These are phyloP conservation scores for Myrmophylax atrothorax DNA, from an alignment of 2,113 vertebrate species.

Conservation along the genomic window DNA sequence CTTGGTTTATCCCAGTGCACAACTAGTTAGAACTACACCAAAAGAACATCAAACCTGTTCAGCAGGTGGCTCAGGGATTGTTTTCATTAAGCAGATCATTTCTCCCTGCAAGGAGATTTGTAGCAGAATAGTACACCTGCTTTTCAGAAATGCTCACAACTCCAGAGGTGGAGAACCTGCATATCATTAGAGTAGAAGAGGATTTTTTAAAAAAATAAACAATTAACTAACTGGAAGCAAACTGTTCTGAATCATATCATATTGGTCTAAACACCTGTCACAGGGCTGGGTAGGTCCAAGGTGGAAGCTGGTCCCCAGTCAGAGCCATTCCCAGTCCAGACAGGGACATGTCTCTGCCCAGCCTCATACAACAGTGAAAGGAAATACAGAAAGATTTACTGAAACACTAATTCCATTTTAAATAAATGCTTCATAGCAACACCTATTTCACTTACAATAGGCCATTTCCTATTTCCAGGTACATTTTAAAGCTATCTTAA, in stretches of 20 bases:
- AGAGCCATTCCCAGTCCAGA: not conserved
- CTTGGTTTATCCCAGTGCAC: not conserved
- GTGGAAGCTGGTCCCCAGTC: not conserved
- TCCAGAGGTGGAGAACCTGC: not conserved
- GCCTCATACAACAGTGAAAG: not conserved
- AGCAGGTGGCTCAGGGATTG: not conserved
- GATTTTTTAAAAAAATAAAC: not conserved
- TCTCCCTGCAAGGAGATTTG: not conserved
- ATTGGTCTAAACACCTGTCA: not conserved
- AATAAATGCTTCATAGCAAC: constrained; percentile 31
- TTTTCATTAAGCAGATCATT: not conserved
- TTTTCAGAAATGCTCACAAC: not conserved
- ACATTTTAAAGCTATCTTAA: constrained; percentile 35
- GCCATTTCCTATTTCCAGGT: constrained; percentile 18
- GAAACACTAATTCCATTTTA: constrained; percentile 59
- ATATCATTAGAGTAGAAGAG: not conserved
- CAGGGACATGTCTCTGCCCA: not conserved
- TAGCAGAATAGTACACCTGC: not conserved
- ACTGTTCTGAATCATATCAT: not conserved
- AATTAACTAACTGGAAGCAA: not conserved
- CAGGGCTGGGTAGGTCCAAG: not conserved
- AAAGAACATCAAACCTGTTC: not conserved
- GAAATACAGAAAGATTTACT: constrained; percentile 62
- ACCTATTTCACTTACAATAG: constrained; percentile 28
- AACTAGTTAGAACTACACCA: not conserved